A percentile compares a stretch with the other conserved stretches of the same genome.
Evolutionary conservation across 2,797 vertebrate species (phyloP).

Genomic region (Lophius americanus): DNA sequence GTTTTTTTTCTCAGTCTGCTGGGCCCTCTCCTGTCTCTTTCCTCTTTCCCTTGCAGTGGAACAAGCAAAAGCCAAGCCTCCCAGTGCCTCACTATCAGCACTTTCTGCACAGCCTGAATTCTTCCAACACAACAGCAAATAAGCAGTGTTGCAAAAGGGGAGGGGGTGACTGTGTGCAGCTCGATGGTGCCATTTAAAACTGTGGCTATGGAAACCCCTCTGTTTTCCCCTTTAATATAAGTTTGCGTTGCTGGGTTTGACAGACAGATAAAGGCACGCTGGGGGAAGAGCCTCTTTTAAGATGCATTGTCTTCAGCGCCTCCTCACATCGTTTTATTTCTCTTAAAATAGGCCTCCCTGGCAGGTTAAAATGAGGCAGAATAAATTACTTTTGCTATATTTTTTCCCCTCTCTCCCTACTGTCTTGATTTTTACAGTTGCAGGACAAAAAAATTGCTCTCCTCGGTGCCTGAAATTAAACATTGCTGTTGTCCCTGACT

Average conservation of each 20-base stretch:
- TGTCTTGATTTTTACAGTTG: conserved; percentile 53
- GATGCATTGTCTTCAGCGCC: conserved; percentile 72
- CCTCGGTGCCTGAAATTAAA: conserved; percentile 59
- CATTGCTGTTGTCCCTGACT: conserved; percentile 57
- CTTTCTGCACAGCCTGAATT: conserved; percentile 60
- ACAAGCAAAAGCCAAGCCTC: conserved; percentile 56
- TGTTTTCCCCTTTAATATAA: conserved; percentile 58
- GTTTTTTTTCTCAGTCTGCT: conserved; percentile 59
- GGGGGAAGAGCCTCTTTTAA: conserved; percentile 69
- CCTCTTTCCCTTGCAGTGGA: conserved; percentile 60
- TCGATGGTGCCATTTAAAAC: conserved; percentile 55
- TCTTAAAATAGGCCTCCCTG: conserved; percentile 68
- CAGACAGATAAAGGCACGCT: conserved; percentile 71
- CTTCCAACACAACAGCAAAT: conserved; percentile 64
- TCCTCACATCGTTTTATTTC: conserved; percentile 57
- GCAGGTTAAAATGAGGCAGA: conserved; percentile 63
- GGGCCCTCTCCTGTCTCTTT: conserved; percentile 63
- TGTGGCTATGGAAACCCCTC: conserved; percentile 73
- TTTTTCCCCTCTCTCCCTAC: conserved; percentile 43
- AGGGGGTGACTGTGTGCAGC: conserved; percentile 35
- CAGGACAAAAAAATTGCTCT: conserved; percentile 54
- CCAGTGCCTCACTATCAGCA: conserved; percentile 44
- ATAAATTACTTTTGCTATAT: conserved; percentile 65
- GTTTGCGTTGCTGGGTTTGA: conserved; percentile 71
- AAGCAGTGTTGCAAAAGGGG: conserved; percentile 46